Evolutionary conservation across 2,888 invertebrate genomes (phyloP), one percentile per base, ranked within the genome.

Genomic region (Lissocephala sabroskyi): DNA sequence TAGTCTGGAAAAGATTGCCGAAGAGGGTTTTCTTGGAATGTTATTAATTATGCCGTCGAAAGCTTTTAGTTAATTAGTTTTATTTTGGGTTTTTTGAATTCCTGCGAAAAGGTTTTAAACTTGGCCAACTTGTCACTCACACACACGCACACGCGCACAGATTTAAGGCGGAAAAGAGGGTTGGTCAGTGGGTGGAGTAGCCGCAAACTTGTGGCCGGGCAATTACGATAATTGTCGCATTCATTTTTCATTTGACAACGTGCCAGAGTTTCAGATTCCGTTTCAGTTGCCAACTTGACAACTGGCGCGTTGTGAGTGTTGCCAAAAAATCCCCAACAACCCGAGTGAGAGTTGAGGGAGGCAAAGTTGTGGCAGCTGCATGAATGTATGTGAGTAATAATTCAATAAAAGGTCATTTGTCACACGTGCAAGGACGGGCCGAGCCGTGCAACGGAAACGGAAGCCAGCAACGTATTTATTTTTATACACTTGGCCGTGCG

Each of bases 341-440:
- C n/a, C n/a, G n/a, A n/a, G n/a, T n/a, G n/a, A n/a, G n/a, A n/a
- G n/a, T n/a, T n/a, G n/a, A n/a, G 28, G n/a, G 16, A 42, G 28
- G 19, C 19, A 44, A 36, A 33, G n/a, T 30, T 26, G 13, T 46
- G 29, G 28, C 32, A 35, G 32, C 29, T 1, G 17, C 28, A 28
- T 11, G 39, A 45, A 47, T 53, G 47, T 52, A 35, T 56, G 60
- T 40, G 26, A 5, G 28, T 50, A 56, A 74, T 79, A 79, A 80
- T 77, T 79, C 71, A 79, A 71, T 80, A 74, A 71, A 60, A 50
- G 66, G 53, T 68, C 66, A 60, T 73, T 75, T 76, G 78, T 62
- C 60, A 62, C 44, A 36, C 19, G 45, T 32, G 40, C 40, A 41
- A 40, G 36, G 7, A 14, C 26, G 14, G 28, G 62, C 41, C 54